A percentile compares a stretch with the other conserved stretches of the same genome.
phyloP scores from a whole-genome alignment of 2,888 invertebrate genomes.

The Eucera pruinosa region DNA sequence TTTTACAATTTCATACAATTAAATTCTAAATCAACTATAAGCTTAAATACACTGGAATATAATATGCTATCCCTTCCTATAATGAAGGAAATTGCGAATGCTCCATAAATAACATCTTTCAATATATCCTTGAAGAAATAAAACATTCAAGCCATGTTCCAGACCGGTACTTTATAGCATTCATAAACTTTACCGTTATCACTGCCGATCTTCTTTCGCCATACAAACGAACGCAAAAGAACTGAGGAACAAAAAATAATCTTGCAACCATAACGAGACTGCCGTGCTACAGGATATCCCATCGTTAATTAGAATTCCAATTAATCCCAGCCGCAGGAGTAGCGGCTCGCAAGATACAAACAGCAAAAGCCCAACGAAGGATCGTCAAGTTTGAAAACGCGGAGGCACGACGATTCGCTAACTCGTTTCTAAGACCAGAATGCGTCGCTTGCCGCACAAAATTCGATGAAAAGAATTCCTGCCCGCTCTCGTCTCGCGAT shows the following conservation, averaged over 20 bases:
- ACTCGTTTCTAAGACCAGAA: conserved; percentile 21
- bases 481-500: conserved; percentile 12
- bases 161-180: background rate
- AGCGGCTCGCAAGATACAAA: background rate
- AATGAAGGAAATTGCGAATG: too few relatives aligned
- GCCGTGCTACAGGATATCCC: background rate
- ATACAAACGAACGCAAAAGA: background rate
- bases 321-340: background rate
- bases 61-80: too few relatives aligned
- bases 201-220: too few relatives aligned
- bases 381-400: conserved; percentile 3
- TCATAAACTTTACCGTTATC: background rate
- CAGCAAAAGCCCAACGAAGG: background rate
- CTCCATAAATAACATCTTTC: background rate
- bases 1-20: too few relatives aligned
- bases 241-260: background rate
- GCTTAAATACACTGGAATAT: too few relatives aligned
- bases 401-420: background rate
- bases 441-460: background rate
- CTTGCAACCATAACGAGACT: background rate
- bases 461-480: conserved; percentile 33
- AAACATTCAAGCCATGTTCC: background rate
- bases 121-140: background rate
- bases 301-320: conserved; percentile 14
- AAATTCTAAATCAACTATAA: too few relatives aligned